phyloP scores from a whole-genome alignment of 2,888 invertebrate genomes.

The Brassicogethes aeneus region DNA sequence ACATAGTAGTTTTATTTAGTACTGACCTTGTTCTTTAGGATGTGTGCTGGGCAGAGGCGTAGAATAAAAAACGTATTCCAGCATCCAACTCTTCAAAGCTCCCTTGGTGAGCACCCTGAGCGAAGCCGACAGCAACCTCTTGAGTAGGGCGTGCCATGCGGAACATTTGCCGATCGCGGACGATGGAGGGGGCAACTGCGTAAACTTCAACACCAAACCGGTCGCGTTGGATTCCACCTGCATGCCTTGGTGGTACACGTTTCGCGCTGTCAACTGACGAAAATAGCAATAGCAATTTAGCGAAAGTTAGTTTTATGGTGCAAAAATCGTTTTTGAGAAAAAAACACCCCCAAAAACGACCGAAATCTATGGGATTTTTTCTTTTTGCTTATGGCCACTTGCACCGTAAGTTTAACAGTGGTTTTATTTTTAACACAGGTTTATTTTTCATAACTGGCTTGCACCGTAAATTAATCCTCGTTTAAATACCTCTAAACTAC shows the following conservation, averaged over 20 bases:
- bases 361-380: too few species aligned
- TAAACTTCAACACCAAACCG: constrained; percentile 69
- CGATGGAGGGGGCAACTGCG: constrained; percentile 63
- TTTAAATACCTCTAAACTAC: too few species aligned
- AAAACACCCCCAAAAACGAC: too few species aligned
- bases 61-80: constrained; percentile 81
- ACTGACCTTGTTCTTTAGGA: constrained; percentile 69
- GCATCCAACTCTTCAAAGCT: constrained; percentile 75
- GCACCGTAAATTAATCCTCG: too few species aligned
- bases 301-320: neutral
- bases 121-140: constrained; percentile 74
- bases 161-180: constrained; percentile 39
- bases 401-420: too few species aligned
- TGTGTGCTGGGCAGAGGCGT: constrained; percentile 72
- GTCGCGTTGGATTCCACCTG: constrained; percentile 90
- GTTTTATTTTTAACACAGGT: too few species aligned
- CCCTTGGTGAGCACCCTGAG: constrained; percentile 74
- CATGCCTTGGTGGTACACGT: constrained; percentile 85
- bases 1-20: too few species aligned
- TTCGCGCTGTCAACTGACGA: constrained; percentile 60
- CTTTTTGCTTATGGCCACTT: too few species aligned
- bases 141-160: constrained; percentile 64
- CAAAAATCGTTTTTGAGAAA: too few species aligned
- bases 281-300: constrained; percentile 5
- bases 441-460: too few species aligned